Conservation (phyloP, 2,888 invertebrate genomes). For the Heliconius cydno region DNA sequence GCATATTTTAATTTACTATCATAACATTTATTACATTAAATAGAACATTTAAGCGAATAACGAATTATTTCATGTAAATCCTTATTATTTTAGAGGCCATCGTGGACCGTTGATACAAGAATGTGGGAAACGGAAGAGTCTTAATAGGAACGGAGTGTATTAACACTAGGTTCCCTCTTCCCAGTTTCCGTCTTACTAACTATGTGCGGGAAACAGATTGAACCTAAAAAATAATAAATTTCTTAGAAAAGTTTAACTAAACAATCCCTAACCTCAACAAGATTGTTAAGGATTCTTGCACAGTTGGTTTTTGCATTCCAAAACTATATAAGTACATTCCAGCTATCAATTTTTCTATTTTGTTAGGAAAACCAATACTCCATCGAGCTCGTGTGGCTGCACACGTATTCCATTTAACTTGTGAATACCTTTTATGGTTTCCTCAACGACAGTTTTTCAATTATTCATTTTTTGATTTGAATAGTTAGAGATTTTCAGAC, state of each 20-base stretch:
- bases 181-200: too few relatives aligned
- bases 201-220: too few relatives aligned
- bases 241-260: not conserved
- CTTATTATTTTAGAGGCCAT: too few relatives aligned
- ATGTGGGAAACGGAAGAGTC: too few relatives aligned
- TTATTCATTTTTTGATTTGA: constrained; percentile 24
- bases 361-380: constrained; percentile 39
- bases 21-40: too few relatives aligned
- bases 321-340: constrained; percentile 19
- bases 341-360: constrained; percentile 37
- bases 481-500: not conserved
- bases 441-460: constrained; percentile 40
- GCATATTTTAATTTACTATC: too few relatives aligned
- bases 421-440: constrained; percentile 42
- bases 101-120: too few relatives aligned
- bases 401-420: constrained; percentile 43
- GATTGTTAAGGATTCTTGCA: not conserved
- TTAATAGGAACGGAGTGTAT: too few relatives aligned
- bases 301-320: not conserved
- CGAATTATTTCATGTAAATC: too few relatives aligned
- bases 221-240: too few relatives aligned
- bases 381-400: constrained; percentile 32
- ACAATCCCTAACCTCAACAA: not conserved
- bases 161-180: too few relatives aligned
- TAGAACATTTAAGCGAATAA: too few relatives aligned